A percentile compares a stretch with the other conserved stretches of the same genome.
phyloP scores from a whole-genome alignment of 2,888 invertebrate species.

The Eustalomyia histrio region DNA sequence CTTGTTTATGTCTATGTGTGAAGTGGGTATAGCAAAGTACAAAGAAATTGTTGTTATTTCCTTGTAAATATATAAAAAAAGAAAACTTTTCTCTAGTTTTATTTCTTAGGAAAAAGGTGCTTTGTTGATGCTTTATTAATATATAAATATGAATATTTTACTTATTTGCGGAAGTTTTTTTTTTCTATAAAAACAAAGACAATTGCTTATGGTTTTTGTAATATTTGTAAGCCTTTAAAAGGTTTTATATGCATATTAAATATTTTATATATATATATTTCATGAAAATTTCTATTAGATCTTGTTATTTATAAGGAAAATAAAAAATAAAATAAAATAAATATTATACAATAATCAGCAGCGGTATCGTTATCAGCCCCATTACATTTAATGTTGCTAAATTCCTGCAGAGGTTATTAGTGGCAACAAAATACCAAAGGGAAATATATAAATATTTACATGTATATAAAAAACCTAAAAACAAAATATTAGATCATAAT shows the following conservation, averaged over 20 bases:
- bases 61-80: background rate
- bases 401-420: constrained; percentile 22
- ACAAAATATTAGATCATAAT: no score
- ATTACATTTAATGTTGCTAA: constrained; percentile 14
- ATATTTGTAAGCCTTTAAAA: constrained; percentile 2
- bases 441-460: background rate
- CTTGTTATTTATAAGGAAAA: background rate
- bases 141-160: background rate
- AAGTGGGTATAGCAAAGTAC: background rate
- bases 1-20: constrained; percentile 12
- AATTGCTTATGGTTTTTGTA: constrained; percentile 10
- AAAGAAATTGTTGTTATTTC: no score
- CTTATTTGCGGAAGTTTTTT: constrained; percentile 1
- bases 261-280: background rate
- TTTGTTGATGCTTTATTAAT: constrained; percentile 23
- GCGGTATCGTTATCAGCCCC: background rate
- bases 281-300: constrained; percentile 14
- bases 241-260: background rate
- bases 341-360: background rate
- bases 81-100: background rate
- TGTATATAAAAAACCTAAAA: no score
- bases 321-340: constrained; percentile 24
- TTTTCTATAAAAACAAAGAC: constrained; percentile 1
- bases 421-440: background rate
- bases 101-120: background rate